Percentiles rank a stretch among this genome's conserved stretches.
Conservation (phyloP, 2,113 vertebrate genomes). For the Cyprinodon tularosa region DNA sequence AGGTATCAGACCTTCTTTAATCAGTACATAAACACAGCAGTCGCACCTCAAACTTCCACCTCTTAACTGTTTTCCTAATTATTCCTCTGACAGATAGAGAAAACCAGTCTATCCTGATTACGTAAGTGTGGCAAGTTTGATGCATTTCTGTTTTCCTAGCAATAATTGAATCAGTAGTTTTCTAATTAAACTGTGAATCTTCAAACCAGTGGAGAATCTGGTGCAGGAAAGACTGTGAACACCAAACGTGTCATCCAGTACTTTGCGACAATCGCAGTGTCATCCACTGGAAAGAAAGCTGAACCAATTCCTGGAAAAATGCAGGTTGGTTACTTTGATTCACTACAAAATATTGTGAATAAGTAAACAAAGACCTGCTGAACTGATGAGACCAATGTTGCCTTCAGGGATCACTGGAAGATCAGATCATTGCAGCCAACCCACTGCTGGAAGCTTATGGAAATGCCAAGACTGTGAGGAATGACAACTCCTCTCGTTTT, state of each 20-base stretch:
- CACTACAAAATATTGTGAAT: not conserved
- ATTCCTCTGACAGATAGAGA: conserved; percentile 79
- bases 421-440: conserved; percentile 85
- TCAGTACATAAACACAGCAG: conserved; percentile 51
- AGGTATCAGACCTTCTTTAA: conserved; percentile 58
- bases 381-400: not conserved
- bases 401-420: conserved; percentile 85
- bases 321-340: conserved; percentile 73
- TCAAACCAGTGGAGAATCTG: conserved; percentile 88
- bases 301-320: conserved; percentile 77
- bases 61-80: conserved; percentile 64
- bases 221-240: conserved; percentile 96
- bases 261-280: conserved; percentile 93
- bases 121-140: conserved; percentile 75
- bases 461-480: conserved; percentile 89
- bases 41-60: conserved; percentile 24
- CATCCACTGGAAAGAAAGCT: conserved; percentile 68
- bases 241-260: conserved; percentile 97
- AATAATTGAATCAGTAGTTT: conserved; percentile 66
- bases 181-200: not conserved
- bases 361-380: not conserved
- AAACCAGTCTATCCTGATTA: conserved; percentile 86
- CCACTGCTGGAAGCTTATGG: conserved; percentile 86
- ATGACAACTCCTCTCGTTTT: conserved; percentile 89
- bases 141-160: not conserved